Evolutionary conservation across 2,113 vertebrate genomes (phyloP).

Genomic region (Kryptolebias marmoratus): DNA sequence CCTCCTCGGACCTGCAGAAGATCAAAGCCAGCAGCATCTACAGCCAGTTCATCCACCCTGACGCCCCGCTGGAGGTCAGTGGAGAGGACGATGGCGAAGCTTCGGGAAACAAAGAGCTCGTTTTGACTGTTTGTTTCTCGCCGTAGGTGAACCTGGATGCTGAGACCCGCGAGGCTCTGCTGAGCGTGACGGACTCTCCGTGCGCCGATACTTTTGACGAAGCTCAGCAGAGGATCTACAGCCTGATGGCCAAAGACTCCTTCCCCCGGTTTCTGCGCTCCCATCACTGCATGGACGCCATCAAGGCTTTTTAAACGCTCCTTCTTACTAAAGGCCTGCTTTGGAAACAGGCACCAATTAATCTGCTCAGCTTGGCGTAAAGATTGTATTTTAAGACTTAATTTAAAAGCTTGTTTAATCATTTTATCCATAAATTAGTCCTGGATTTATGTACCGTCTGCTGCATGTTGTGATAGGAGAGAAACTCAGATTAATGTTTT

Average conservation of each 20-base stretch:
- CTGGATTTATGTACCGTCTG: constrained; percentile 5
- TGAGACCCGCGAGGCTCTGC: constrained; percentile 86
- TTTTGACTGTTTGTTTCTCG: constrained; percentile 27
- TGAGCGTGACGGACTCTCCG: constrained; percentile 80
- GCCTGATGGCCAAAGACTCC: constrained; percentile 91
- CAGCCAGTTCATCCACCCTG: constrained; percentile 84
- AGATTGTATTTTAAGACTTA: constrained; percentile 27
- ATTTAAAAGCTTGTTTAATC: constrained; percentile 15
- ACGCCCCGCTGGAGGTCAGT: constrained; percentile 88
- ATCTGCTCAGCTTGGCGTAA: constrained; percentile 17
- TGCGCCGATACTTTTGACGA: constrained; percentile 78
- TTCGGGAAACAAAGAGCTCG: neutral
- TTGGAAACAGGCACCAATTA: constrained; percentile 17
- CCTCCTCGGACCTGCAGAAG: constrained; percentile 73
- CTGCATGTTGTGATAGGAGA: constrained; percentile 4
- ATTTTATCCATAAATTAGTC: neutral
- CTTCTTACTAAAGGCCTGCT: constrained; percentile 12
- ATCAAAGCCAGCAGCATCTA: constrained; percentile 88
- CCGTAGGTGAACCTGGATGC: constrained; percentile 91
- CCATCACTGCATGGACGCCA: constrained; percentile 77
- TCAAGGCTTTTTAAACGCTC: constrained; percentile 50
- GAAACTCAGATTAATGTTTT: neutral
- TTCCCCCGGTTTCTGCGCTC: constrained; percentile 91
- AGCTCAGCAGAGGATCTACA: constrained; percentile 90
- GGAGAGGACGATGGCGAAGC: neutral